Conservation (phyloP, 1,140 invertebrate species). For the Elysia chlorotica region DNA sequence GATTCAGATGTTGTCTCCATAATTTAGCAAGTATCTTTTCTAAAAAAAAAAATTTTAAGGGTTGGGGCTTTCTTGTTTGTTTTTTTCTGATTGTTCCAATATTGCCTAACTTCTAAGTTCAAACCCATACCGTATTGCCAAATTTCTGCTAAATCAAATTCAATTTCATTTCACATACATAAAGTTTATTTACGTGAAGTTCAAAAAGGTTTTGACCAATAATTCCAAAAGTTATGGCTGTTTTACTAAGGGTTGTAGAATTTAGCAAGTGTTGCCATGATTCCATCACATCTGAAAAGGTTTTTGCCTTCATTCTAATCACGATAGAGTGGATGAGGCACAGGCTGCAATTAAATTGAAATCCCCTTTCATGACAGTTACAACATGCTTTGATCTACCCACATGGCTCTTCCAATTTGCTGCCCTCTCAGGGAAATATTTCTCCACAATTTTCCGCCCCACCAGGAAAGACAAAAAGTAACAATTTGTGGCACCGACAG, state of each 20-base stretch:
- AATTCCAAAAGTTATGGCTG: neutral
- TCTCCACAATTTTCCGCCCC: conserved; percentile 81
- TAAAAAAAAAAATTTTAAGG: too few relatives aligned
- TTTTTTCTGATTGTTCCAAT: too few relatives aligned
- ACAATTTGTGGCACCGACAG: conserved; percentile 92
- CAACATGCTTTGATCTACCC: too few relatives aligned
- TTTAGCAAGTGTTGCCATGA: neutral
- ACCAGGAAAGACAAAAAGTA: conserved; percentile 90
- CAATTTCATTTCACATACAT: too few relatives aligned
- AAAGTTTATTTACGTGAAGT: too few relatives aligned
- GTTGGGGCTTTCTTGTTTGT: too few relatives aligned
- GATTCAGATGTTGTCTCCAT: too few relatives aligned
- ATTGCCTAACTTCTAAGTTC: too few relatives aligned
- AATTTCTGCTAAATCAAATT: too few relatives aligned
- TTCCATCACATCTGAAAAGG: neutral
- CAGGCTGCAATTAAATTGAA: neutral
- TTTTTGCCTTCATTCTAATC: neutral
- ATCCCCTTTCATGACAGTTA: neutral
- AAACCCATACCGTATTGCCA: too few relatives aligned
- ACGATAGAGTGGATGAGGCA: neutral
- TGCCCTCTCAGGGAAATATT: conserved; percentile 88
- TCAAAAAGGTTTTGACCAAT: too few relatives aligned
- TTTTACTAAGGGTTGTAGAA: neutral
- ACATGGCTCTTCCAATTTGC: conserved; percentile 84
- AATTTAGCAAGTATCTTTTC: too few relatives aligned